phyloP scores from a whole-genome alignment of 2,888 invertebrate genomes.

The Scaptomyza parva region DNA sequence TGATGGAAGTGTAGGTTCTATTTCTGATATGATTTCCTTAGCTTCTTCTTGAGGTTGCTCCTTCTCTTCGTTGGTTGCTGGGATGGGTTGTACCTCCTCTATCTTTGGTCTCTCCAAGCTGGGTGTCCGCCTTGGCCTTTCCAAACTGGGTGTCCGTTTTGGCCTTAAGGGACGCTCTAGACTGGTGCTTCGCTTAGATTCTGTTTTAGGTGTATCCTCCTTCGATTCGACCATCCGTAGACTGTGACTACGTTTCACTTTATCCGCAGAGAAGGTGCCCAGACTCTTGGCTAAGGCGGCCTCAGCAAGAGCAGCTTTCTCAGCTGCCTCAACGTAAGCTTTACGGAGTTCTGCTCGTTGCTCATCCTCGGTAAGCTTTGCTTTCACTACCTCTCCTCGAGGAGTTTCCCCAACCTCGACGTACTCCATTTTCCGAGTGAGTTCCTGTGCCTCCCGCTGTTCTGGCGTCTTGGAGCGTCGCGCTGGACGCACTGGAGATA shows the following conservation, averaged over 20 bases:
- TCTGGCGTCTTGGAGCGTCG: constrained; percentile 82
- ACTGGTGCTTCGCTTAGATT: constrained; percentile 59
- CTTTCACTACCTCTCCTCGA: not conserved
- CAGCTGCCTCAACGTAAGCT: constrained; percentile 66
- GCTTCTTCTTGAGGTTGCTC: not conserved
- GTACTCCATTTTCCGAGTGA: constrained; percentile 59
- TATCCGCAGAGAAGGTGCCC: constrained; percentile 26
- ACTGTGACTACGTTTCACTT: constrained; percentile 62
- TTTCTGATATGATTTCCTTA: not conserved
- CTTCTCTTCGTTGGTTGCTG: not conserved
- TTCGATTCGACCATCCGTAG: constrained; percentile 40
- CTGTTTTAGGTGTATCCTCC: constrained; percentile 13
- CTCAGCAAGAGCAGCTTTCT: constrained; percentile 53
- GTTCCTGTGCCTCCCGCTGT: constrained; percentile 51
- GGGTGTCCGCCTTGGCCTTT: constrained; percentile 33
- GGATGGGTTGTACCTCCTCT: not conserved
- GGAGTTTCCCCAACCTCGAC: constrained; percentile 61
- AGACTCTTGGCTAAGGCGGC: constrained; percentile 51
- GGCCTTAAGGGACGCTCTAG: constrained; percentile 48
- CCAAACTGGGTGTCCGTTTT: constrained; percentile 32
- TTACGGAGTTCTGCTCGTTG: constrained; percentile 56
- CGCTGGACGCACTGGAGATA: constrained; percentile 82
- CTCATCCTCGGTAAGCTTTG: constrained; percentile 52
- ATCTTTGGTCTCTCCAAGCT: constrained; percentile 11
- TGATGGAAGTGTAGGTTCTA: not conserved